Base-by-base conservation (phyloP, 2,888 invertebrate species). In the Cephus sareptanus region DNA sequence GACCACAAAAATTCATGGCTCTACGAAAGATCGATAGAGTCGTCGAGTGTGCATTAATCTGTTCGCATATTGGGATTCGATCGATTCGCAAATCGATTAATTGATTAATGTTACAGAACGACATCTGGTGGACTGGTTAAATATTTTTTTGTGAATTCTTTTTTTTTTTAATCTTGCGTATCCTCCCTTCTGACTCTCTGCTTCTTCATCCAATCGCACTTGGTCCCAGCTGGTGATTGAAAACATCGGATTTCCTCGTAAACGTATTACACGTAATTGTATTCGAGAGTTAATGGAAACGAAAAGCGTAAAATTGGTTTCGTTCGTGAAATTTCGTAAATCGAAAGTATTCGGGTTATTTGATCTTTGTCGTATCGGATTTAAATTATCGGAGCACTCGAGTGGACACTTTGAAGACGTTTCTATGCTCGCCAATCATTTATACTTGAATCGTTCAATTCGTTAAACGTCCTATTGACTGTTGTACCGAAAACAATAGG, bases 341-440 rank as follows among this genome's bases (percentile, higher is more conserved):
- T 30, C 30, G 70, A 33, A 30, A 13, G 70, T 69, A 77, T 68
- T 34, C 73, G 1, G 12, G 11, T 11, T 33, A 73, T 73, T 77
- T 73, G 74, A 77, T 73, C 69, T 74, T 73, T 74, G 56, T 31
- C 30, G 71, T 71, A 33, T 40, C 40, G 40, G 40, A 40, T 40
- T 40, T 15, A 40, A 6, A 40, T 40, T 40, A 15, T 40, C 40
- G 40, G 15, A 15, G 1, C 40, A 15, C 40, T 40, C 40, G 15
- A 40, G 40, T 6, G 40, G 6, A 40, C 6, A 15, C 15, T 6
- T 15, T 15, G 15, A 6, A 15, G 40, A 40, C 40, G 4, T 6
- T 40, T 40, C 15, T 15, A 15, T 40, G 15, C 40, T 6, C 1
- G 15, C 4, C 40, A 15, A 40, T 40, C 15, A 4, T 40, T 40